Percentiles rank a stretch among this genome's conserved stretches.
phyloP scores from a whole-genome alignment of 2,888 invertebrate genomes.

The Philaethria dido region DNA sequence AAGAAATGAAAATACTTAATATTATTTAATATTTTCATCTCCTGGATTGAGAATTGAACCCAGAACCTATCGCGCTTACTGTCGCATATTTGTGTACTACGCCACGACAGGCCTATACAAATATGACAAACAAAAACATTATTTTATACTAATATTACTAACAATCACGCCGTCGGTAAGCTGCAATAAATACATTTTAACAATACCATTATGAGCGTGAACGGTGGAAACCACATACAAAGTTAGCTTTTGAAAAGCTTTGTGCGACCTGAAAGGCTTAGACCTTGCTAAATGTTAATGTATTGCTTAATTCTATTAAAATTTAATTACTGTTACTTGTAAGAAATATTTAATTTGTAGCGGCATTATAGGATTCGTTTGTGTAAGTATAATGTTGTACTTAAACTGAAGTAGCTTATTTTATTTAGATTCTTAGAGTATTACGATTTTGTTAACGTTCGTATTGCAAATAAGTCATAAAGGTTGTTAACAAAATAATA shows the following conservation, averaged over 20 bases:
- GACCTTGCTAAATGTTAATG: conserved; percentile 28
- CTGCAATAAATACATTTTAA: conserved; percentile 12
- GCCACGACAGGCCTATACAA: too few species aligned
- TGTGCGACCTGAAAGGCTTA: conserved; percentile 28
- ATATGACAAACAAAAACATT: not conserved
- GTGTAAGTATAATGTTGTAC: not conserved
- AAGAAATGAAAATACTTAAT: too few species aligned
- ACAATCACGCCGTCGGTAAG: not conserved
- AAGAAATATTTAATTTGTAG: conserved; percentile 17
- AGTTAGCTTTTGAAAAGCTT: conserved; percentile 22
- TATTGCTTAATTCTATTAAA: conserved; percentile 28
- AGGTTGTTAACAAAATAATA: not conserved
- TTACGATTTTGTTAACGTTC: not conserved
- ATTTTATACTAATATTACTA: too few species aligned
- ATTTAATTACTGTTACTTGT: conserved; percentile 22
- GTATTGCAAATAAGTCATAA: not conserved
- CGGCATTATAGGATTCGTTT: conserved; percentile 4
- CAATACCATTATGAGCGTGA: conserved; percentile 7
- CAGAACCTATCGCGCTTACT: too few species aligned
- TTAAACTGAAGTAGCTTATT: conserved; percentile 6
- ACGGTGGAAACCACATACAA: conserved; percentile 9
- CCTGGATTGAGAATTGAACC: too few species aligned
- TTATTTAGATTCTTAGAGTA: not conserved
- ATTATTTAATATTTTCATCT: too few species aligned
- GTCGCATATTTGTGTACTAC: too few species aligned